Evolutionary conservation across 2,888 invertebrate species (phyloP).

Genomic region (Elegia similella): DNA sequence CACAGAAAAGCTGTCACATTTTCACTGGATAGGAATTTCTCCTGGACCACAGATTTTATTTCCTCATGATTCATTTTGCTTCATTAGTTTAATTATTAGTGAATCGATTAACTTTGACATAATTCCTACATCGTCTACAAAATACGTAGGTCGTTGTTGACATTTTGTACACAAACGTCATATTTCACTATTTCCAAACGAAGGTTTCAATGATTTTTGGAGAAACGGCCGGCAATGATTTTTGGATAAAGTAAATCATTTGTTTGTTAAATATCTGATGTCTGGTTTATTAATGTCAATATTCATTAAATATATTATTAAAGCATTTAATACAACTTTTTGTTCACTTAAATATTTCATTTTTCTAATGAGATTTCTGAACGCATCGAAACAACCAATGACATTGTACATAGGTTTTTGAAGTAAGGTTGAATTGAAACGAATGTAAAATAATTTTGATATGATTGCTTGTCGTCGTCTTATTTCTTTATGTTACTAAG

Average conservation of each 20-base stretch:
- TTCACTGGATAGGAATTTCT: slow-evolving; percentile 75
- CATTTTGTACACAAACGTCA: not conserved
- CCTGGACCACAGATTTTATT: slow-evolving; percentile 71
- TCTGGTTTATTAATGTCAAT: too few species aligned
- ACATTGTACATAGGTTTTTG: not conserved
- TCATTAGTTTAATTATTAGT: slow-evolving; percentile 24
- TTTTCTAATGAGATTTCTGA: not conserved
- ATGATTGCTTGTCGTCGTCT: too few species aligned
- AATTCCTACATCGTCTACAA: slow-evolving; percentile 27
- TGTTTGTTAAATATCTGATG: too few species aligned
- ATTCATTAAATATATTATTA: too few species aligned
- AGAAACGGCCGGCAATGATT: too few species aligned
- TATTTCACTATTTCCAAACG: not conserved
- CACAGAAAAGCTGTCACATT: slow-evolving; percentile 69
- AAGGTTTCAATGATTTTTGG: not conserved
- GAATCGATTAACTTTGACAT: slow-evolving; percentile 28
- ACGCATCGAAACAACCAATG: not conserved
- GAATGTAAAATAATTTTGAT: too few species aligned
- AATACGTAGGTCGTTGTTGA: not conserved
- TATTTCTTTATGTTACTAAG: too few species aligned
- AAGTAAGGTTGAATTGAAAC: not conserved
- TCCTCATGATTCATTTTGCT: slow-evolving; percentile 75
- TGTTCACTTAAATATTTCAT: not conserved
- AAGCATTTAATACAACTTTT: too few species aligned
- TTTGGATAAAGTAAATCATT: too few species aligned